Conservation (phyloP, 2,113 vertebrate genomes). For the Urocynchramus pylzowi region DNA sequence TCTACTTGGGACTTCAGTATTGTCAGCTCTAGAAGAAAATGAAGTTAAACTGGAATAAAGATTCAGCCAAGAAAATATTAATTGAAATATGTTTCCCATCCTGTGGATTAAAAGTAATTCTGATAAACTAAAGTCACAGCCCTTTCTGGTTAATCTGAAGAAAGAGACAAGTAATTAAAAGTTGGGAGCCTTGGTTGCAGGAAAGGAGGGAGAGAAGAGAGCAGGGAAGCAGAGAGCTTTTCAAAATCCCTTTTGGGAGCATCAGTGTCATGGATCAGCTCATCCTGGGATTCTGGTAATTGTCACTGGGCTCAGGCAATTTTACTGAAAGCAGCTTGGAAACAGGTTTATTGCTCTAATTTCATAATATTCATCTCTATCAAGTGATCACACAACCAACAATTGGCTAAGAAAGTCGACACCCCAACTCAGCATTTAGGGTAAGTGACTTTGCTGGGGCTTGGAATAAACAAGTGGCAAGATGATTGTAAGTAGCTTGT, state of each 20-base stretch:
- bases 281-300: neutral
- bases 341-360: neutral
- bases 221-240: neutral
- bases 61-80: neutral
- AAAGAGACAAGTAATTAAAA: neutral
- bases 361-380: neutral
- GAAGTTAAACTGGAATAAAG: neutral
- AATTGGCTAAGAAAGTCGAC: neutral
- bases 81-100: neutral
- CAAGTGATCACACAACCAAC: neutral
- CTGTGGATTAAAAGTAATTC: neutral
- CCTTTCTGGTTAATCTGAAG: neutral
- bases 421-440: neutral
- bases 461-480: neutral
- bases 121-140: neutral
- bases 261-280: neutral
- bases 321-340: neutral
- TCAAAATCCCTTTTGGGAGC: neutral
- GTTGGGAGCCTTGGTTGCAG: neutral
- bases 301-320: neutral
- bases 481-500: rapidly evolving
- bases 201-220: neutral
- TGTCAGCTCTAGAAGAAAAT: neutral
- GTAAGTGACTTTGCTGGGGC: neutral
- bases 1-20: neutral